Base-by-base conservation (phyloP, 2,888 invertebrate genomes). In the Griposia aprilina region DNA sequence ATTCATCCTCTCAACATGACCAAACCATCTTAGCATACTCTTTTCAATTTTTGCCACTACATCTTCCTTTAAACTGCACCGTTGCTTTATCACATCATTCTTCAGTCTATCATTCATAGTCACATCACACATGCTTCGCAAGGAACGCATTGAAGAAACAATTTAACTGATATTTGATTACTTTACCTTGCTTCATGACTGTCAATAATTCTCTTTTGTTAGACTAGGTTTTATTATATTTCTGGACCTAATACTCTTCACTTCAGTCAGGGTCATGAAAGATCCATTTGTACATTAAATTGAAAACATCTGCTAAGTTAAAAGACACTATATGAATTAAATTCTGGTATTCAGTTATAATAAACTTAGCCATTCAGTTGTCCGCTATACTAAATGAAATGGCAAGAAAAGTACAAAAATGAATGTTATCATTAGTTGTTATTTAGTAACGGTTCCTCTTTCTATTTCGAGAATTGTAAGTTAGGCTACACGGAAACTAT, bases 121-220 rank as follows among this genome's bases (percentile, higher is more conserved):
- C n/a, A n/a, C n/a, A n/a, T n/a, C n/a, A n/a, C n/a, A n/a, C n/a
- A n/a, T n/a, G n/a, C n/a, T n/a, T n/a, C n/a, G n/a, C n/a, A n/a
- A n/a, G n/a, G n/a, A n/a, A n/a, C n/a, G n/a, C n/a, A n/a, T n/a
- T 80, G n/a, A 57, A 84, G 66, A 55, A 84, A 84, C 60, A 84
- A 80, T 66, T 4, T 50, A 41, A 36, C 45, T 78, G 20, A 65
- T 65, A 60, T 66, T 78, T 80, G 50, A 36, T 63, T 52, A 62
- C 59, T 59, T 55, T 23, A 23, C 48, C 11, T 76, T 76, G 52
- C 48, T 78, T 52, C 11, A 76, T 45, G 76, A 52, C 26, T 65
- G n/a, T 3, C 2, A 36, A 52, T 50, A n/a, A n/a, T 60, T 71
- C 17, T 45, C 30, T 66, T 66, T 65, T 65, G 30, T 50, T 48